phyloP scores from a whole-genome alignment of 2,888 invertebrate genomes.

The Tanypteryx hageni region DNA sequence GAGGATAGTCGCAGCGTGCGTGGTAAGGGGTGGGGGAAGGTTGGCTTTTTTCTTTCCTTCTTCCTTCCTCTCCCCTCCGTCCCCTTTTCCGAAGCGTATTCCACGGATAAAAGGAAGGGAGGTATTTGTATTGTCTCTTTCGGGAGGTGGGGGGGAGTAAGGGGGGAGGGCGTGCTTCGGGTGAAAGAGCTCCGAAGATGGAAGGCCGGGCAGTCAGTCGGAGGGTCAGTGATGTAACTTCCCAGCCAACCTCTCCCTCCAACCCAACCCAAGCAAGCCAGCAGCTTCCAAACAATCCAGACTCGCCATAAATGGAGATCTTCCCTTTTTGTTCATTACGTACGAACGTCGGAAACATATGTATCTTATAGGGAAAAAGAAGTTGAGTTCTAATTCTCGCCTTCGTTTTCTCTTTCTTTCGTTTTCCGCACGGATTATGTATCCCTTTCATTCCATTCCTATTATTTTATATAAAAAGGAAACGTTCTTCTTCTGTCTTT shows the following conservation, averaged over 20 bases:
- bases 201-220: conserved; percentile 35
- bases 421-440: not conserved
- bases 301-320: not conserved
- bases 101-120: not conserved
- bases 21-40: not conserved
- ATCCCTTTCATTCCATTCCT: not conserved
- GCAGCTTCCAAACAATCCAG: no score
- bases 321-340: conserved; percentile 12
- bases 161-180: not conserved
- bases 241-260: not conserved
- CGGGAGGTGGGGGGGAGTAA: not conserved
- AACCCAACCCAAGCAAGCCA: no score
- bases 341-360: not conserved
- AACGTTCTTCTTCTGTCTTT: conserved; percentile 23
- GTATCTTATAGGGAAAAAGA: not conserved
- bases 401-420: not conserved
- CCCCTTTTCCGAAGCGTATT: conserved; percentile 5
- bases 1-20: not conserved
- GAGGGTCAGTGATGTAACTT: conserved; percentile 50
- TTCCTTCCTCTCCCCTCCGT: not conserved
- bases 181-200: conserved; percentile 33
- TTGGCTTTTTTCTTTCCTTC: not conserved
- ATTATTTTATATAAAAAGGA: not conserved
- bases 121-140: conserved; percentile 44
- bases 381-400: not conserved